Evolutionary conservation across 23 tunicate genomes (phyloP), one percentile per base, ranked within the genome.

Genomic region (Halocynthia roretzi): DNA sequence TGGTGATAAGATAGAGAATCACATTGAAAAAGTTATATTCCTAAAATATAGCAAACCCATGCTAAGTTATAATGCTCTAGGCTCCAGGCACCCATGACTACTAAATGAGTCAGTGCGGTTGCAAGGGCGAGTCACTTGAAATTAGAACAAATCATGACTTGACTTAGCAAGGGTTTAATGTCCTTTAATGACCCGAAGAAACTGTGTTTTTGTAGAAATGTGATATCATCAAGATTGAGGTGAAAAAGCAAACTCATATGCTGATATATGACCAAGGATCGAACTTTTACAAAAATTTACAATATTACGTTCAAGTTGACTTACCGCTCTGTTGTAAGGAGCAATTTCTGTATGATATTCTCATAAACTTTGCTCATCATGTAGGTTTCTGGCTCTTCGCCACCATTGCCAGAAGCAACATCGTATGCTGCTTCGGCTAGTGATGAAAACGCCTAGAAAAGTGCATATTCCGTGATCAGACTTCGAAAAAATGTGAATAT

Each of bases 371-470:
- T 58, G 6, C 96, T 88, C 99, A 94, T 94, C 23, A 80, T 71
- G 77, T 94, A 94, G 8, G 99, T 94, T 11, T 80, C 87, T 7
- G 99, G 99, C 15, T 93, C 98, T 14, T 81, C 91, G 0, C 40
- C 54, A 12, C 50, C 68, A 8, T 81, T 84, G 62, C 21, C 58
- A 8, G 52, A 72, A 51, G 98, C 98, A 2, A 71, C 81, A 23
- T 94, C 99, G 65, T 94, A 94, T 12, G 99, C 99, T 31, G 99
- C 83, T 67, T 94, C 99, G 67, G 96, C 89, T 9, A 94, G 85
- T 0, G 99, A 94, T 7, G 99, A 87, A 81, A 94, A 88, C 40
- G 99, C 99, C 98, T 92, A 77, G 7, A 57, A 68, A 68, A 68
- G 19, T 68, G 48, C 2, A 60, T 4, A 60, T 1, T 60, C 17